phyloP scores from a whole-genome alignment of 2,113 vertebrate genomes.

The Zosterops pallidus region DNA sequence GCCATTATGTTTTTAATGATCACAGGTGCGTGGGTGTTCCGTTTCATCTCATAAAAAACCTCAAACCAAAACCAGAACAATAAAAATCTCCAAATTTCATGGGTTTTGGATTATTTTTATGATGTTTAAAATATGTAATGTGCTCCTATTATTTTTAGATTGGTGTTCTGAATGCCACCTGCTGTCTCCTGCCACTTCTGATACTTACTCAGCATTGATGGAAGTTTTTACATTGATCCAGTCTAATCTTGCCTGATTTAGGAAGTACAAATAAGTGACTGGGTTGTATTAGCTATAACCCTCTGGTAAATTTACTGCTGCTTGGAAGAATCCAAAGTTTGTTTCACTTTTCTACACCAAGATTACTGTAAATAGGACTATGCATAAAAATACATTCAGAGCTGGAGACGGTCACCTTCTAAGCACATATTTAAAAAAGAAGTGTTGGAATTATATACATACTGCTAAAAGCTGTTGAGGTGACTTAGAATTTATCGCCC shows the following conservation, averaged over 20 bases:
- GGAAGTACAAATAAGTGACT: neutral
- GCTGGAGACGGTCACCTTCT: neutral
- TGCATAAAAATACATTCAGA: neutral
- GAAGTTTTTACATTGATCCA: neutral
- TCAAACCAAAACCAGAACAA: neutral
- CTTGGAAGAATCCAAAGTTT: neutral
- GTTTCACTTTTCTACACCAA: neutral
- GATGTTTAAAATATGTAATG: neutral
- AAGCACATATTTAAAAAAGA: rapidly evolving
- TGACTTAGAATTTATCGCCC: neutral
- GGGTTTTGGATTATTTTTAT: neutral
- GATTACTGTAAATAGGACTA: neutral
- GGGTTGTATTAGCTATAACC: neutral
- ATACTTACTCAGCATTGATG: neutral
- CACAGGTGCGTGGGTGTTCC: neutral
- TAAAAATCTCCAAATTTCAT: neutral
- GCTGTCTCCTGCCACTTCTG: neutral
- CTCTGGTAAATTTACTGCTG: neutral
- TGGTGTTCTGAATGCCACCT: neutral
- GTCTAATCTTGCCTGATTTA: neutral
- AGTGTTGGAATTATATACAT: neutral
- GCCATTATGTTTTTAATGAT: neutral
- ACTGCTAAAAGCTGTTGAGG: neutral
- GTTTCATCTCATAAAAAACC: neutral
- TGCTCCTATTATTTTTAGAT: neutral